Percentiles rank a stretch among this genome's conserved stretches.
Evolutionary conservation across 2,113 vertebrate genomes (phyloP).

Genomic region (Cephalopterus ornatus): DNA sequence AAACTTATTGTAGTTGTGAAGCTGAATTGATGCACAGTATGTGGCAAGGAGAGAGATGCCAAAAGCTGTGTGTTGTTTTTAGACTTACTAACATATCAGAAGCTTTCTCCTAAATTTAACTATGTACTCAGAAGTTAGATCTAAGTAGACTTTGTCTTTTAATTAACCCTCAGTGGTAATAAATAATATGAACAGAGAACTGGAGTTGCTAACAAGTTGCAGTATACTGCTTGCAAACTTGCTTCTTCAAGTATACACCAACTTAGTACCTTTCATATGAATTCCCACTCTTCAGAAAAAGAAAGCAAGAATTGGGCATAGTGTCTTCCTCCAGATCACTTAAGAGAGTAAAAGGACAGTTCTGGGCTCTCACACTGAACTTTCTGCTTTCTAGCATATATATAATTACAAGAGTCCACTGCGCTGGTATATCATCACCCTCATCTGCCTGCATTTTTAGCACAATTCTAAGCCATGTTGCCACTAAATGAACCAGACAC

Average conservation of each 20-base stretch:
- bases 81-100: neutral
- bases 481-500: neutral
- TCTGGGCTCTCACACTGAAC: neutral
- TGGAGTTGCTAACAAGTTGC: neutral
- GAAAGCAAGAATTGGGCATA: neutral
- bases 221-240: neutral
- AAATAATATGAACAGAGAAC: neutral
- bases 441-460: neutral
- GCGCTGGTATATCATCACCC: too few species aligned
- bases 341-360: neutral
- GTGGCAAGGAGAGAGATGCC: neutral
- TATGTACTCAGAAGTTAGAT: neutral
- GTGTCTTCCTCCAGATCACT: neutral
- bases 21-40: neutral
- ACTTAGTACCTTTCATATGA: neutral
- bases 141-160: neutral
- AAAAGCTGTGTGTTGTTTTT: neutral
- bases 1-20: neutral
- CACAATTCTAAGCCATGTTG: neutral
- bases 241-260: neutral
- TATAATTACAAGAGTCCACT: neutral
- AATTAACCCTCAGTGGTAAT: neutral
- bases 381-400: neutral
- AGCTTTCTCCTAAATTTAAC: neutral
- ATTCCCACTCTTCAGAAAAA: neutral